phyloP scores from a whole-genome alignment of 2,797 vertebrate genomes.

The Harpagifer antarcticus region DNA sequence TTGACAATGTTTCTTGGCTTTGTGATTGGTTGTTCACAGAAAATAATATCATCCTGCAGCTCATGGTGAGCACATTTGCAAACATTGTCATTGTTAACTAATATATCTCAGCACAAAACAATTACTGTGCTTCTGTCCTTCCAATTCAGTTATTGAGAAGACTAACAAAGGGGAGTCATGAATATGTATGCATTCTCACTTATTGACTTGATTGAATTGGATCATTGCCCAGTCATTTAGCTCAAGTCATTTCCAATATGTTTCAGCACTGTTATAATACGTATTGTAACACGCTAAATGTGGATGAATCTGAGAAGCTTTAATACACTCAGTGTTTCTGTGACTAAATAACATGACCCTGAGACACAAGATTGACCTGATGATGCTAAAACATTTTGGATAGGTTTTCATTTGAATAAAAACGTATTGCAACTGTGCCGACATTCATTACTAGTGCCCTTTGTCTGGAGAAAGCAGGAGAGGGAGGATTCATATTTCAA shows the following conservation, averaged over 20 bases:
- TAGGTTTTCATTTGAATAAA: not conserved
- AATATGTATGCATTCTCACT: slow-evolving; percentile 64
- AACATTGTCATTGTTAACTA: slow-evolving; percentile 52
- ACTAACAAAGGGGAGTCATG: slow-evolving; percentile 59
- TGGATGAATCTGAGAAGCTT: slow-evolving; percentile 7
- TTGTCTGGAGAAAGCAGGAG: too few relatives aligned
- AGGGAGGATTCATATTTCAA: too few relatives aligned
- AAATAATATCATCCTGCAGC: slow-evolving; percentile 30
- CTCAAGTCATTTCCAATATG: slow-evolving; percentile 39
- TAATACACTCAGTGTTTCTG: not conserved
- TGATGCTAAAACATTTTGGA: not conserved
- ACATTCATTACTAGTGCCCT: not conserved
- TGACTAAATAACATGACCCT: slow-evolving; percentile 1
- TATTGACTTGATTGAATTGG: slow-evolving; percentile 72
- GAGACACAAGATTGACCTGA: not conserved
- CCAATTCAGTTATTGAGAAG: slow-evolving; percentile 42
- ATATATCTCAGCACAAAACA: slow-evolving; percentile 53
- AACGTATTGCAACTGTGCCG: not conserved
- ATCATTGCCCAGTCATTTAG: slow-evolving; percentile 52
- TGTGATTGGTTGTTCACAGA: slow-evolving; percentile 53
- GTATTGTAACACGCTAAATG: slow-evolving; percentile 13
- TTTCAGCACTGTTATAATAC: slow-evolving; percentile 24
- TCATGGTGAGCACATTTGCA: slow-evolving; percentile 51
- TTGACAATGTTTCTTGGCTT: slow-evolving; percentile 45
- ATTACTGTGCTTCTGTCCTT: slow-evolving; percentile 46